Evolutionary conservation across 2,797 vertebrate species (phyloP).

Genomic region (Crocidura indochinensis): DNA sequence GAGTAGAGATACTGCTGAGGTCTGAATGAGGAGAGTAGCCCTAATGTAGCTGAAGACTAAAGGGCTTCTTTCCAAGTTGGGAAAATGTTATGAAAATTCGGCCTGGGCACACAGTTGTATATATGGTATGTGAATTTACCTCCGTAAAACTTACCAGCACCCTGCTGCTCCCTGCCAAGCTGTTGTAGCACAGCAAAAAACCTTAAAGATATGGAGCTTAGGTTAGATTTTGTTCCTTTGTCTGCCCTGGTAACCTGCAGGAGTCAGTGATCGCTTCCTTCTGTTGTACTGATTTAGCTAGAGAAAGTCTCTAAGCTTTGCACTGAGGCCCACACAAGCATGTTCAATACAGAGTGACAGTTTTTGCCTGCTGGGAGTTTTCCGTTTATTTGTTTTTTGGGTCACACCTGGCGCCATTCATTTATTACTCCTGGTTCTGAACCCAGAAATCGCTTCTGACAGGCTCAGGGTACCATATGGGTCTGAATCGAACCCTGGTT

Average conservation of each 20-base stretch:
- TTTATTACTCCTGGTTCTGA: too few species aligned
- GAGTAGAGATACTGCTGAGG: background rate
- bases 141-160: background rate
- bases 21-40: background rate
- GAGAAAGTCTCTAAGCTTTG: too few species aligned
- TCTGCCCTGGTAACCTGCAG: background rate
- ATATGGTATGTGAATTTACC: background rate
- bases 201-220: background rate
- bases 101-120: too few species aligned
- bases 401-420: too few species aligned
- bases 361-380: background rate
- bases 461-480: too few species aligned
- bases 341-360: background rate
- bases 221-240: background rate
- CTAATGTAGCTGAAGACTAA: background rate
- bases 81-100: too few species aligned
- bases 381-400: too few species aligned
- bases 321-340: background rate
- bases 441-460: too few species aligned
- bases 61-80: background rate
- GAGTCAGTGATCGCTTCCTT: background rate
- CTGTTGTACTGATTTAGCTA: too few species aligned
- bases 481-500: too few species aligned
- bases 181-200: too few species aligned
- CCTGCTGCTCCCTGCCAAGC: too few species aligned